phyloP scores from a whole-genome alignment of 2,113 vertebrate species.

The Sisor rabdophorus region DNA sequence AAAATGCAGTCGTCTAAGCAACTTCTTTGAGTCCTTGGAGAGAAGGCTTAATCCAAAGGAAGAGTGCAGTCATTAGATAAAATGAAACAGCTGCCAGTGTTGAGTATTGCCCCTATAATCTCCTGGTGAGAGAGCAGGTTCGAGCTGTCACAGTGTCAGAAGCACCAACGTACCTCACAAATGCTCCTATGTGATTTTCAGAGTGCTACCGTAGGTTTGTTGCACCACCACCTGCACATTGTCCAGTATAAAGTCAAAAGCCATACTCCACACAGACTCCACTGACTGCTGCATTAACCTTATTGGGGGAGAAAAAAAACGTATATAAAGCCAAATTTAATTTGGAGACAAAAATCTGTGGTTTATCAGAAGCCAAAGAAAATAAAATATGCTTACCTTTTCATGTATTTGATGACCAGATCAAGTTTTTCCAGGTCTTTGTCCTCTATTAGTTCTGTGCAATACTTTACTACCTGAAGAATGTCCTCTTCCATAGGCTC shows the following conservation, averaged over 20 bases:
- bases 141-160: slow-evolving; percentile 50
- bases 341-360: background rate
- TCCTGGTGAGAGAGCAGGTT: slow-evolving; percentile 32
- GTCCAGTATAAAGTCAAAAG: slow-evolving; percentile 98
- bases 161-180: slow-evolving; percentile 9
- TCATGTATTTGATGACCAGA: slow-evolving; percentile 97
- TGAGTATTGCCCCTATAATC: slow-evolving; percentile 5
- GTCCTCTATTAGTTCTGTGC: slow-evolving; percentile 94
- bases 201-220: slow-evolving; percentile 92
- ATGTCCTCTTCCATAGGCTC: slow-evolving; percentile 99
- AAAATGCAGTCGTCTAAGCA: slow-evolving; percentile 8
- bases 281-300: slow-evolving; percentile 96
- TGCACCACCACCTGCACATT: slow-evolving; percentile 97
- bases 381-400: slow-evolving; percentile 66
- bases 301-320: slow-evolving; percentile 7
- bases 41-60: slow-evolving; percentile 3
- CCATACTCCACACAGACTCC: slow-evolving; percentile 98
- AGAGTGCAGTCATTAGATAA: slow-evolving; percentile 19
- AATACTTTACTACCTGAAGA: slow-evolving; percentile 94
- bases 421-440: slow-evolving; percentile 95
- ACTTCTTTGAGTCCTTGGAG: slow-evolving; percentile 21
- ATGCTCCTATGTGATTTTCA: slow-evolving; percentile 81
- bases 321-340: background rate
- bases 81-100: background rate
- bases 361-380: background rate